These are phyloP conservation scores for Polyergus mexicanus DNA, from an alignment of 1,140 invertebrate genomes.

Conservation along the genomic window DNA sequence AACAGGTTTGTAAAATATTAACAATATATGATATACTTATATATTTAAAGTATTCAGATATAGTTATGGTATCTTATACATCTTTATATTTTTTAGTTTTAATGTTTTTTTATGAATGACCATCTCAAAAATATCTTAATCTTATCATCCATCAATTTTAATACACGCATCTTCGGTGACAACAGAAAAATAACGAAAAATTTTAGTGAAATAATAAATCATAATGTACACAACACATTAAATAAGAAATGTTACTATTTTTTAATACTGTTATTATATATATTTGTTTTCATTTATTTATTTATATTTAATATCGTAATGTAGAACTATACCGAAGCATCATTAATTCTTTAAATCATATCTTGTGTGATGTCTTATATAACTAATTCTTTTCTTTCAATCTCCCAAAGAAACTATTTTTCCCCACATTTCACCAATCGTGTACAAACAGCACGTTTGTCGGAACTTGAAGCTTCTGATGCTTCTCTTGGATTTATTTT, in stretches of 20 bases:
- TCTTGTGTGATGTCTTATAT: neutral
- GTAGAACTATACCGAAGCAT: neutral
- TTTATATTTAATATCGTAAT: neutral
- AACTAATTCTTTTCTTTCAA: neutral
- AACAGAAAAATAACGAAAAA: neutral
- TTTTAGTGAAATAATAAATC: neutral
- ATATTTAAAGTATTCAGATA: no score
- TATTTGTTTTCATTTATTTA: neutral
- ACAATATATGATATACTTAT: neutral
- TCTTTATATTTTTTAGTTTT: no score
- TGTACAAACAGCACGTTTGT: neutral
- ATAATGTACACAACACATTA: neutral
- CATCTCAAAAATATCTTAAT: neutral
- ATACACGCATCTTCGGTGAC: neutral
- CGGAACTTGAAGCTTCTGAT: neutral
- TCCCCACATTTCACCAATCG: neutral
- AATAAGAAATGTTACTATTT: neutral
- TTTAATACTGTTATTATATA: neutral
- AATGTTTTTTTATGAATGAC: neutral
- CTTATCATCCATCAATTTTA: neutral
- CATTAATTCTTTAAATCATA: neutral
- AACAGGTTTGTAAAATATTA: neutral
- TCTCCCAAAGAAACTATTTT: neutral
- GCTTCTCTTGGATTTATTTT: conserved; percentile 70
- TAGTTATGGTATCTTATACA: no score